Percentiles rank a stretch among this genome's conserved stretches.
Evolutionary conservation across 2,113 vertebrate species (phyloP).

Genomic region (Chunga burmeisteri): DNA sequence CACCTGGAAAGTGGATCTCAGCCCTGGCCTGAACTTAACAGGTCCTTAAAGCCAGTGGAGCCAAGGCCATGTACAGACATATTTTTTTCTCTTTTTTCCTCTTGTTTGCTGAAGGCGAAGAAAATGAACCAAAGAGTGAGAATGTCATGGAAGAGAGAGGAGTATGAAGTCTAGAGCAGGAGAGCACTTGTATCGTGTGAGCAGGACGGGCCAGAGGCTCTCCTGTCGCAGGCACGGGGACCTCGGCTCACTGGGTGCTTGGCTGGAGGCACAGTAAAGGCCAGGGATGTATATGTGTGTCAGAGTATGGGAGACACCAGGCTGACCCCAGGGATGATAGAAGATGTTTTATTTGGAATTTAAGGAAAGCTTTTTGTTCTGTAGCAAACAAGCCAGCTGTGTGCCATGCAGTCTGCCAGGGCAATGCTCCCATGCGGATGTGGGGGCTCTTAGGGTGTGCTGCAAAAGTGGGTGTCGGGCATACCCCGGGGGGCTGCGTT

Average conservation of each 20-base stretch:
- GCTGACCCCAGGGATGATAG: no score
- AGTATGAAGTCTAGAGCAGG: neutral
- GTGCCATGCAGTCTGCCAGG: neutral
- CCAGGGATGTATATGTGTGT: neutral
- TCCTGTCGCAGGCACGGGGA: neutral
- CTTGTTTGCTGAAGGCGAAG: neutral
- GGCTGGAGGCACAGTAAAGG: neutral
- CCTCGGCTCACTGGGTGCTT: neutral
- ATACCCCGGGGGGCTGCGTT: accelerated
- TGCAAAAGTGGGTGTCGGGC: accelerated
- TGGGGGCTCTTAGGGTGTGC: neutral
- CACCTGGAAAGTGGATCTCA: neutral
- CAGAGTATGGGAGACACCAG: neutral
- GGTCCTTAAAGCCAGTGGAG: neutral
- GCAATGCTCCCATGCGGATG: neutral
- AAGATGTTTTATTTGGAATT: neutral
- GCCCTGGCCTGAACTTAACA: neutral
- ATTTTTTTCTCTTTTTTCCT: neutral
- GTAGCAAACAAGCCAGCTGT: neutral
- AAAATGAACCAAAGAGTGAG: neutral
- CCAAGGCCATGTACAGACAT: accelerated
- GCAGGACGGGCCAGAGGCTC: neutral
- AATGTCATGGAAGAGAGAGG: neutral
- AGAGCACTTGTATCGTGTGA: neutral
- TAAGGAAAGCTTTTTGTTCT: neutral